Percentiles rank a stretch among this genome's conserved stretches.
phyloP scores from a whole-genome alignment of 2,888 invertebrate species.

The Mycalesis mineus region DNA sequence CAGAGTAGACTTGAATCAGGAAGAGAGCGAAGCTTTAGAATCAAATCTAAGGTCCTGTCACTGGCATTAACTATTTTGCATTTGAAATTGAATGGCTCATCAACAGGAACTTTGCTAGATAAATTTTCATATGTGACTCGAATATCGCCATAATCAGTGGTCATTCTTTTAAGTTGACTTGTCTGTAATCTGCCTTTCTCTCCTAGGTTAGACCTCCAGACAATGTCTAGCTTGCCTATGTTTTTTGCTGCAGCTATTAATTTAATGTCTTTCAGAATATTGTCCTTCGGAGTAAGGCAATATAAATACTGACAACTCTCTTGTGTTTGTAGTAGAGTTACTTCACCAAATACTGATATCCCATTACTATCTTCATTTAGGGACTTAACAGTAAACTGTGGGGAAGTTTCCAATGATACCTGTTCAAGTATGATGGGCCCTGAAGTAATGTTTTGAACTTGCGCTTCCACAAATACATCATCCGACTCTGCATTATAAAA shows the following conservation, averaged over 20 bases:
- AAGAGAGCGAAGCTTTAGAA: constrained; percentile 85
- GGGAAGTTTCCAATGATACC: constrained; percentile 94
- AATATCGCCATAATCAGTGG: constrained; percentile 95
- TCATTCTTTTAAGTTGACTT: constrained; percentile 95
- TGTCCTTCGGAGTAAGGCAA: constrained; percentile 89
- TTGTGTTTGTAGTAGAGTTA: constrained; percentile 90
- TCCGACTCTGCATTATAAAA: constrained; percentile 96
- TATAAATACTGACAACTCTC: constrained; percentile 97
- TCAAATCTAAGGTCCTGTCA: constrained; percentile 91
- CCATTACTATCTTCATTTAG: constrained; percentile 82
- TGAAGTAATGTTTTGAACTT: constrained; percentile 94
- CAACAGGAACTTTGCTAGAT: constrained; percentile 89
- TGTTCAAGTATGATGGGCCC: constrained; percentile 96
- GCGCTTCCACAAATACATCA: constrained; percentile 85
- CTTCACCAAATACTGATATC: constrained; percentile 86
- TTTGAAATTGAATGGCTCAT: constrained; percentile 89
- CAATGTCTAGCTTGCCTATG: constrained; percentile 98
- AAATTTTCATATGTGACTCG: constrained; percentile 90
- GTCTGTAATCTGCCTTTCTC: constrained; percentile 98
- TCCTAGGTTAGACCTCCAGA: constrained; percentile 98
- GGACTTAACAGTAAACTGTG: constrained; percentile 89
- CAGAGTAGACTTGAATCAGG: constrained; percentile 83
- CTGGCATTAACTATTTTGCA: constrained; percentile 82
- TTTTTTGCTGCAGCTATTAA: constrained; percentile 89
- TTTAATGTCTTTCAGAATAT: constrained; percentile 86